phyloP scores from a whole-genome alignment of 1,140 invertebrate species.

The Argopecten irradians region DNA sequence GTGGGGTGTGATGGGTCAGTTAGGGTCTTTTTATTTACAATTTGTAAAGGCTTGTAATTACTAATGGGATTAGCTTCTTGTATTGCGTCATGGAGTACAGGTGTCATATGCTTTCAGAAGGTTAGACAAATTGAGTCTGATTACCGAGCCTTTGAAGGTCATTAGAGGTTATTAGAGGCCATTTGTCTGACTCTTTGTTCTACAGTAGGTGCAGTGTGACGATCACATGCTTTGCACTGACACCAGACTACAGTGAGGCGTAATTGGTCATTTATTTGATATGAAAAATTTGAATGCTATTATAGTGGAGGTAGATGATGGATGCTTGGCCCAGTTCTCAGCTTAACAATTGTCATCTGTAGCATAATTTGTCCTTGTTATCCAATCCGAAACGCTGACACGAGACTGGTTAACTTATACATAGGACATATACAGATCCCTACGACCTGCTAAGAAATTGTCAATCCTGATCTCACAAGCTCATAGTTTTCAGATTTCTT shows the following conservation, averaged over 20 bases:
- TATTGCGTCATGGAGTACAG: not conserved
- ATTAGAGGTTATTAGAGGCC: not conserved
- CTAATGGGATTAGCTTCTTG: not conserved
- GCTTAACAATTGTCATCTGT: not conserved
- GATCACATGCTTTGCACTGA: not conserved
- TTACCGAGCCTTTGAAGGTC: not conserved
- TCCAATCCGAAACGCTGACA: not conserved
- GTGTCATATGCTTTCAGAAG: not conserved
- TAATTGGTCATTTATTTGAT: not conserved
- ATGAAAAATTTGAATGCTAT: constrained; percentile 19
- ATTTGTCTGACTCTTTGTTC: not conserved
- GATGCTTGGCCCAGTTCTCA: not conserved
- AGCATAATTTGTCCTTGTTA: not conserved
- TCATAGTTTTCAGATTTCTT: not conserved
- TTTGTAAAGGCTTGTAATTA: no score
- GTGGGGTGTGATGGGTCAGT: no score
- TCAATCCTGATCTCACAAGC: no score
- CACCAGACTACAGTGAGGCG: not conserved
- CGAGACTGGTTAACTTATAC: not conserved
- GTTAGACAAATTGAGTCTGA: not conserved
- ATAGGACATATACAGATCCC: not conserved
- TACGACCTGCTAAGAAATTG: no score
- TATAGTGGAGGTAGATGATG: not conserved
- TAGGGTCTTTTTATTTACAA: no score
- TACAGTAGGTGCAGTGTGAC: not conserved